Evolutionary conservation across 2,888 invertebrate species (phyloP), one percentile per base, ranked within the genome.

Genomic region (Rhaphigaster nebulosa): DNA sequence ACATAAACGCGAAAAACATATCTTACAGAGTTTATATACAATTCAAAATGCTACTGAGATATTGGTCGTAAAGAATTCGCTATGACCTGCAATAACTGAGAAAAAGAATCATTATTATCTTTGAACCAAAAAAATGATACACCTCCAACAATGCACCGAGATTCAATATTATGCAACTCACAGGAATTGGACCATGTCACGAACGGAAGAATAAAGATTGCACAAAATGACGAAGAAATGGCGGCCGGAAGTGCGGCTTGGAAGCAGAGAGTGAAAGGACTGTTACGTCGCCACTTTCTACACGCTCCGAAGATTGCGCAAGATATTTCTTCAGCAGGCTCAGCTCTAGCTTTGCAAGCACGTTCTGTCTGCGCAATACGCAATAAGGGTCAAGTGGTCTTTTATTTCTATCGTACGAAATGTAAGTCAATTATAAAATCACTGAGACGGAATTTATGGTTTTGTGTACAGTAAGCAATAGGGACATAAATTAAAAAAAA

Each of bases 271-370:
- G 45, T 45, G 84, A 50, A 50, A 50, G 45, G 45, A 84, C 20
- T n/a, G 84, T 84, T 84, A 84, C 84, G 84, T 84, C 5, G 45
- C 26, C 84, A 84, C 84, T 84, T 84, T 84, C 84, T 84, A 84
- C 84, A 84, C 15, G 45, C 84, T 45, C 84, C 13, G n/a, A 0
- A 45, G 15, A 15, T 84, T 84, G 84, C 84, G 84, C n/a, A 84
- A 84, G 13, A n/a, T 45, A 1, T 50, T 84, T 41, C 45, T 84
- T 50, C 45, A 41, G 41, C 45, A 8, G 26, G 1, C 70, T 8
- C 34, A 38, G 38, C 18, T 65, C 20, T 20, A 2, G 20, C 20
- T 38, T 76, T 20, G 38, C 70, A 23, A 76, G 34, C 34, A 8
- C 18, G 20, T 38, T 38, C 20, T 20, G 23, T 76, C 70, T 76